phyloP scores from a whole-genome alignment of 2,113 vertebrate genomes.

The Peromyscus leucopus region DNA sequence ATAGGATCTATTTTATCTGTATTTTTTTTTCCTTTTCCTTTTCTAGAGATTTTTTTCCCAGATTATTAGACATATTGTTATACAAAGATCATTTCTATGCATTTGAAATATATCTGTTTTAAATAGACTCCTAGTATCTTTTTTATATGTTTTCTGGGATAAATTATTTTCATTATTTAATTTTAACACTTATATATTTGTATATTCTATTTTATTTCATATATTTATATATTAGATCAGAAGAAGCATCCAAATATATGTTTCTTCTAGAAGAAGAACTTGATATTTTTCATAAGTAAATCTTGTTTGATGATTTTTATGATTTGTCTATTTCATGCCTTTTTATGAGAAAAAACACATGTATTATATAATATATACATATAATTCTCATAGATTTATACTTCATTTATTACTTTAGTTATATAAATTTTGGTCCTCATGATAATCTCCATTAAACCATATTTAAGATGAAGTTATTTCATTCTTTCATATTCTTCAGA shows the following conservation, averaged over 20 bases:
- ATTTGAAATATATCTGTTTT: neutral
- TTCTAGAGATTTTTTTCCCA: neutral
- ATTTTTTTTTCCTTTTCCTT: neutral
- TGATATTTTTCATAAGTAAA: constrained; percentile 19
- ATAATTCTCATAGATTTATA: neutral
- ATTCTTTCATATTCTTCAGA: neutral
- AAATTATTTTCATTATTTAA: neutral
- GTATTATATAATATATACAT: neutral
- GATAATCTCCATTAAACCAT: constrained; percentile 35
- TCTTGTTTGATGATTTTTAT: neutral
- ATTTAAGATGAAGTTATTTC: neutral
- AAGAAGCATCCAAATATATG: neutral
- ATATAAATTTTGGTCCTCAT: neutral
- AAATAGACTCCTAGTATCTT: neutral
- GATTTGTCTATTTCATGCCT: neutral
- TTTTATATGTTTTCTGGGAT: neutral
- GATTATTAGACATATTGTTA: neutral
- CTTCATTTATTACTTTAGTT: neutral
- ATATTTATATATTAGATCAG: neutral
- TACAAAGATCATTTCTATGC: constrained; percentile 1
- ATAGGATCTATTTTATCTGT: neutral
- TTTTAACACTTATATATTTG: neutral
- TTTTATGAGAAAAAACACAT: neutral
- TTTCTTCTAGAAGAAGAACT: neutral
- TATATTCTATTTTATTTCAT: neutral